Percentiles rank a stretch among this genome's conserved stretches.
phyloP scores from a whole-genome alignment of 2,797 vertebrate species.

The Lindbergichthys nudifrons region DNA sequence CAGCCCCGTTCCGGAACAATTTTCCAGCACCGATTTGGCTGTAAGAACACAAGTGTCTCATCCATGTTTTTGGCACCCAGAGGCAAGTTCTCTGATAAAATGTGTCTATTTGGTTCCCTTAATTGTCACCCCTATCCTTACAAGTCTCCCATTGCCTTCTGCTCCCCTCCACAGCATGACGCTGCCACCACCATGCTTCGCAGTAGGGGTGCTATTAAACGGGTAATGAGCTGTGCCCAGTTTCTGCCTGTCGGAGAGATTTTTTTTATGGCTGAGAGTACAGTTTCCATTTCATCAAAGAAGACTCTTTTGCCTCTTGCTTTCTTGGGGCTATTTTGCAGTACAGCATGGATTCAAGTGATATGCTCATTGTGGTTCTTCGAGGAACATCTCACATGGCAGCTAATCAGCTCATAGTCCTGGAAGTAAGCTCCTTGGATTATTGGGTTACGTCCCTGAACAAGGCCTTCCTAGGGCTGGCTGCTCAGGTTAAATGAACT shows the following conservation, averaged over 20 bases:
- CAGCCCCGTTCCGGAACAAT: constrained; percentile 33
- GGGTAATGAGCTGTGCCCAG: constrained; percentile 74
- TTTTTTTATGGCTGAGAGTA: constrained; percentile 67
- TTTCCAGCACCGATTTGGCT: constrained; percentile 48
- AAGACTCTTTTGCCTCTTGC: constrained; percentile 26
- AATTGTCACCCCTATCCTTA: constrained; percentile 47
- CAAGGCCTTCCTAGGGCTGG: constrained; percentile 39
- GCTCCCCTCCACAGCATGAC: constrained; percentile 63
- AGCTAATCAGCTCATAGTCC: constrained; percentile 12
- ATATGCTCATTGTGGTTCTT: constrained; percentile 36
- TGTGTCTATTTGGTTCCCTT: constrained; percentile 44
- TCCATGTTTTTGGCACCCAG: constrained; percentile 45
- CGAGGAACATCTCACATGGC: constrained; percentile 22
- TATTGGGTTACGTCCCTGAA: constrained; percentile 39
- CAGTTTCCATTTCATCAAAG: constrained; percentile 58
- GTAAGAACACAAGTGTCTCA: constrained; percentile 34
- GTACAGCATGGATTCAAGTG: constrained; percentile 24
- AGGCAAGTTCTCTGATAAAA: constrained; percentile 42
- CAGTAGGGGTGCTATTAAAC: constrained; percentile 70
- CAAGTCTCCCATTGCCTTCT: constrained; percentile 54
- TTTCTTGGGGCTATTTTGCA: constrained; percentile 8
- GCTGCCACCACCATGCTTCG: constrained; percentile 66
- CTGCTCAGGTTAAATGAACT: constrained; percentile 30
- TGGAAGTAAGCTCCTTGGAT: constrained; percentile 34
- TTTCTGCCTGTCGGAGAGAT: constrained; percentile 58